Percentiles rank a stretch among this genome's conserved stretches.
phyloP scores from a whole-genome alignment of 2,113 vertebrate genomes.

The Macheiramphus alcinus region DNA sequence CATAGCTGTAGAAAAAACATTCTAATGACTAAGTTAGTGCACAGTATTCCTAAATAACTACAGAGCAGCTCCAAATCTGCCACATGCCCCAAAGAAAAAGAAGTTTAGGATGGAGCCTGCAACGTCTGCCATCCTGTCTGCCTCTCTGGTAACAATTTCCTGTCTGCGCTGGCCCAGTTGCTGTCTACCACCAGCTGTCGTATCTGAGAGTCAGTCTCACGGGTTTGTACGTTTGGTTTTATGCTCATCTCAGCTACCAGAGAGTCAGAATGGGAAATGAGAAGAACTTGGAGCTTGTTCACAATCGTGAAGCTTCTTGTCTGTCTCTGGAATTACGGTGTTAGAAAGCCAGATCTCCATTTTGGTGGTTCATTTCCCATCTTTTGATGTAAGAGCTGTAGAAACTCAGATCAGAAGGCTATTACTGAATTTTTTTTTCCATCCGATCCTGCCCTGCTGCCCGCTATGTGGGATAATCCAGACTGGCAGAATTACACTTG shows the following conservation, averaged over 20 bases:
- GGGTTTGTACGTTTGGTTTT: background rate
- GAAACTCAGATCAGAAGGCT: background rate
- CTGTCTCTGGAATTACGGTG: background rate
- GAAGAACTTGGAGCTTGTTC: background rate
- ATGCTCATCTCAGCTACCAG: background rate
- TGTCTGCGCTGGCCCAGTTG: background rate
- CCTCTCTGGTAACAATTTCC: constrained; percentile 1
- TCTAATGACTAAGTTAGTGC: background rate
- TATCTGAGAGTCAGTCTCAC: background rate
- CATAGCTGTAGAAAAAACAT: background rate
- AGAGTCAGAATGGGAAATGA: background rate
- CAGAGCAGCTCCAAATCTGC: background rate
- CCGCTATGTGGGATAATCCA: background rate
- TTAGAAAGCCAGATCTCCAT: background rate
- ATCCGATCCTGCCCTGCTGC: background rate
- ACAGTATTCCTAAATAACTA: background rate
- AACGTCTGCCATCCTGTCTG: background rate
- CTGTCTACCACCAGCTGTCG: constrained; percentile 11
- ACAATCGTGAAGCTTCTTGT: background rate
- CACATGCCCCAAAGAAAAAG: background rate
- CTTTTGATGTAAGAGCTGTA: background rate
- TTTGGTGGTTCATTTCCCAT: background rate
- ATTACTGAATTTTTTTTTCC: background rate
- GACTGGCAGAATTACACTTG: background rate
- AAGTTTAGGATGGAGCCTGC: background rate